phyloP scores from a whole-genome alignment of 2,888 invertebrate genomes.

The Pseudococcus viburni region DNA sequence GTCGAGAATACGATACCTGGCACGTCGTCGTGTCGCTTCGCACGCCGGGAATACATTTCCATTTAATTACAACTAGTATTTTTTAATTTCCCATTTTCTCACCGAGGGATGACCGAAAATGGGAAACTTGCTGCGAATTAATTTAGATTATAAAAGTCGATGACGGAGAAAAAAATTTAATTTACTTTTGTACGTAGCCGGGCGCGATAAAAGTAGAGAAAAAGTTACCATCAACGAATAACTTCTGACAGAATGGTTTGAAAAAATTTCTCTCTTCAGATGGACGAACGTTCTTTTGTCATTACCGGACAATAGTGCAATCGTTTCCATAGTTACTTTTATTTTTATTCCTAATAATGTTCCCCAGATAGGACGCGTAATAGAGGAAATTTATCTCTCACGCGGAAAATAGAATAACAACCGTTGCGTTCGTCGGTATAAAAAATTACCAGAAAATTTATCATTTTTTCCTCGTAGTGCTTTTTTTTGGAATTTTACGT shows the following conservation, averaged over 20 bases:
- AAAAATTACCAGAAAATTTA: constrained; percentile 51
- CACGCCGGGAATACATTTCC: constrained; percentile 38
- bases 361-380: constrained; percentile 22
- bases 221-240: constrained; percentile 42
- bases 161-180: constrained; percentile 18
- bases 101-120: constrained; percentile 34
- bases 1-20: neutral
- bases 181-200: constrained; percentile 15
- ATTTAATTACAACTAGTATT: constrained; percentile 25
- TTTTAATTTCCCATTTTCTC: constrained; percentile 13
- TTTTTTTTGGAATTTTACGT: neutral
- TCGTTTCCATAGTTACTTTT: constrained; percentile 57
- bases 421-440: neutral
- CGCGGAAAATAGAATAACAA: constrained; percentile 45
- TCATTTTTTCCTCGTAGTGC: neutral
- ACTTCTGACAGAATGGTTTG: constrained; percentile 50
- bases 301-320: constrained; percentile 34
- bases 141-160: constrained; percentile 50
- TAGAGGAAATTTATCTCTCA: constrained; percentile 46
- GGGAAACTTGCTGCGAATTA: constrained; percentile 50
- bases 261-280: constrained; percentile 25
- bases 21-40: neutral
- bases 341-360: constrained; percentile 54
- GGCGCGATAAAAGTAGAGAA: neutral
- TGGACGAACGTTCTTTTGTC: constrained; percentile 50